These are phyloP conservation scores for Ips nitidus DNA, from an alignment of 1,140 invertebrate species.

Conservation along the genomic window DNA sequence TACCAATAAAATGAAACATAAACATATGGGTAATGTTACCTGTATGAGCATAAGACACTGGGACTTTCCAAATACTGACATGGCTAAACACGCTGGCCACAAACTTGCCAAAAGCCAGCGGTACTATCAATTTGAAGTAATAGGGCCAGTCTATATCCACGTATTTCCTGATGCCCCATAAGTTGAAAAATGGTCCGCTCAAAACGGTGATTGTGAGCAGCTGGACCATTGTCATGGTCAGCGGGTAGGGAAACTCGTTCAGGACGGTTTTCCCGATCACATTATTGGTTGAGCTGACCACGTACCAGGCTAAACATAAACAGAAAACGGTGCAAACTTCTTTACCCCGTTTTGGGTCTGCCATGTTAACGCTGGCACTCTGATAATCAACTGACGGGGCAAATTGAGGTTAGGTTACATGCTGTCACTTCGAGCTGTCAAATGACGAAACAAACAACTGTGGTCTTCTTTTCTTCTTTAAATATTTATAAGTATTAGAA, in stretches of 20 bases:
- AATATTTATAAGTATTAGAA: too few species aligned
- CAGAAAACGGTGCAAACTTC: constrained; percentile 69
- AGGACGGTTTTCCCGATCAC: constrained; percentile 90
- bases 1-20: neutral
- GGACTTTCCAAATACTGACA: constrained; percentile 97
- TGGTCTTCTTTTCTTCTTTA: too few species aligned
- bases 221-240: constrained; percentile 94
- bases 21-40: constrained; percentile 60
- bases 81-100: constrained; percentile 89
- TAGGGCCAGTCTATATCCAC: constrained; percentile 71
- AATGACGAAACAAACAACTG: too few species aligned
- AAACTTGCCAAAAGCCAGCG: constrained; percentile 92
- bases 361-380: constrained; percentile 50
- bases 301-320: constrained; percentile 88
- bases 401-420: too few species aligned
- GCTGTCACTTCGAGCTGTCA: too few species aligned
- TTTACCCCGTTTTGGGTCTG: constrained; percentile 55
- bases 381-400: too few species aligned
- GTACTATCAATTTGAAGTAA: constrained; percentile 81
- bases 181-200: constrained; percentile 75
- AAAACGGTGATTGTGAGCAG: constrained; percentile 81
- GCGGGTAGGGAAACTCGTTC: constrained; percentile 89
- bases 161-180: constrained; percentile 69
- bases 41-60: constrained; percentile 96
- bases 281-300: constrained; percentile 85